These are phyloP conservation scores for Parnassius glacialis DNA, from an alignment of 2,888 invertebrate genomes.

Conservation along the genomic window DNA sequence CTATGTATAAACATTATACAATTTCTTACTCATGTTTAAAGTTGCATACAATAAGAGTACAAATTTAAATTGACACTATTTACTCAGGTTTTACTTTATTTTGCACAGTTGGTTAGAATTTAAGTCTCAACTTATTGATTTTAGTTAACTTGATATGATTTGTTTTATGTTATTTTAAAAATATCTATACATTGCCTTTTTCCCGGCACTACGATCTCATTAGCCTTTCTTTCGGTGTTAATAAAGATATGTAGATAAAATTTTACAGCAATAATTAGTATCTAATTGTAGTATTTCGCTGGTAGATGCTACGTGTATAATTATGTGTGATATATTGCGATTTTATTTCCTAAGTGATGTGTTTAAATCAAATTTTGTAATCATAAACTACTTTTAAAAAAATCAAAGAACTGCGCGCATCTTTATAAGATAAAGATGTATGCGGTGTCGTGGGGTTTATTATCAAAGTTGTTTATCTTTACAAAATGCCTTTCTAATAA, in stretches of 20 bases:
- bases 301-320: conserved; percentile 73
- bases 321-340: conserved; percentile 72
- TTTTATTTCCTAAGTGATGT: conserved; percentile 57
- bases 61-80: too few species aligned
- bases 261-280: conserved; percentile 78
- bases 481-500: conserved; percentile 46
- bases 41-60: too few species aligned
- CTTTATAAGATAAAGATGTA: conserved; percentile 19
- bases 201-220: conserved; percentile 39
- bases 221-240: conserved; percentile 76
- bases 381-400: conserved; percentile 32
- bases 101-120: too few species aligned
- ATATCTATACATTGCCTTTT: conserved; percentile 29
- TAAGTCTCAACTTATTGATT: too few species aligned
- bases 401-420: conserved; percentile 28
- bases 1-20: conserved; percentile 23
- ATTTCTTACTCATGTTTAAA: neutral
- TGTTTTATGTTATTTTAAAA: neutral
- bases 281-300: conserved; percentile 71
- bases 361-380: conserved; percentile 46
- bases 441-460: conserved; percentile 12
- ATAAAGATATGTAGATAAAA: conserved; percentile 64
- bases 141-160: too few species aligned
- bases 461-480: conserved; percentile 46
- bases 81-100: too few species aligned